These are phyloP conservation scores for Tigriopus californicus DNA, from an alignment of 2,888 invertebrate species.

Conservation along the genomic window DNA sequence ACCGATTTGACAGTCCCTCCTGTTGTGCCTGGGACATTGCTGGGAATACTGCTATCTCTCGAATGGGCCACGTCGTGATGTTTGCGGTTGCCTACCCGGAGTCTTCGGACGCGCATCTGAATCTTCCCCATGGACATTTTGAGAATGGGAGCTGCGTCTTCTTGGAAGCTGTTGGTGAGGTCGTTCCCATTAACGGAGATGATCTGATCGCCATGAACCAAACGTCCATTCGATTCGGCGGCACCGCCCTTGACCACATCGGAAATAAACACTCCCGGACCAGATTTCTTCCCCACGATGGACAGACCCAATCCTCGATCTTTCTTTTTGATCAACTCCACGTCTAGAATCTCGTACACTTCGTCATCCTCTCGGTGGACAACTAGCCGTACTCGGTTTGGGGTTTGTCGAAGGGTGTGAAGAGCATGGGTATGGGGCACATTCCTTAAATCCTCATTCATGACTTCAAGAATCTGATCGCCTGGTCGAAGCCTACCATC, in stretches of 20 bases:
- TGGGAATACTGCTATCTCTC: not conserved
- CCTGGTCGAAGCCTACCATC: constrained; percentile 77
- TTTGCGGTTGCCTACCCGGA: constrained; percentile 40
- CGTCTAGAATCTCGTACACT: constrained; percentile 48
- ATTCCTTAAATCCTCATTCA: constrained; percentile 53
- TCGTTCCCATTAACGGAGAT: constrained; percentile 73
- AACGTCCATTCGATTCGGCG: constrained; percentile 62
- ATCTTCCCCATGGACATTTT: constrained; percentile 69
- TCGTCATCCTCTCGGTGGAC: constrained; percentile 53
- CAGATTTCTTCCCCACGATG: constrained; percentile 54
- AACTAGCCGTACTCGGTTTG: constrained; percentile 41
- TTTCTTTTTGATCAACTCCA: constrained; percentile 67
- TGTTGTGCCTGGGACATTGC: not conserved
- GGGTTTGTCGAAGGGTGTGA: constrained; percentile 60
- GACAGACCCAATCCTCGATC: constrained; percentile 75
- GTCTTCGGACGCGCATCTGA: constrained; percentile 61
- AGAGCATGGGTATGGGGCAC: constrained; percentile 67
- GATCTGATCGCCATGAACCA: constrained; percentile 80
- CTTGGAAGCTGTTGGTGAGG: constrained; percentile 43
- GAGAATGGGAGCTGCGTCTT: constrained; percentile 69
- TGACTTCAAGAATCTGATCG: constrained; percentile 82
- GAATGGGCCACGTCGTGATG: not conserved
- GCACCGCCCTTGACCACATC: constrained; percentile 82
- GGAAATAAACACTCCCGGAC: constrained; percentile 69
- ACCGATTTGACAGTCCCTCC: constrained; percentile 3